phyloP scores from a whole-genome alignment of 2,888 invertebrate genomes.

The Scrobipalpa costella region DNA sequence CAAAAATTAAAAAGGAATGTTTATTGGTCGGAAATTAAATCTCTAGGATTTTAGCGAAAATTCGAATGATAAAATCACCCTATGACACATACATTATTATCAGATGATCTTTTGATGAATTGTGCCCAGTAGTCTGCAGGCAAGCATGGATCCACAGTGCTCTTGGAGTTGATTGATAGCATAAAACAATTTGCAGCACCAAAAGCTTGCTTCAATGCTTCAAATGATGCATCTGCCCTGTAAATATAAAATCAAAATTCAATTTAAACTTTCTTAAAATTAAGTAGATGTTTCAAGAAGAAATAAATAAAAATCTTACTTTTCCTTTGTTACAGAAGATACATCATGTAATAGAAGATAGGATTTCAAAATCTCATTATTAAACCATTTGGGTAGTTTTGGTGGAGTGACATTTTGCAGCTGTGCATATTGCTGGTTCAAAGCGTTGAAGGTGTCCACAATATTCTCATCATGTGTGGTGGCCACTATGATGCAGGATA shows the following conservation, averaged over 20 bases:
- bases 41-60: no score
- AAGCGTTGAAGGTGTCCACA: slow-evolving; percentile 88
- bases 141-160: slow-evolving; percentile 78
- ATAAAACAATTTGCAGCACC: slow-evolving; percentile 94
- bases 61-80: no score
- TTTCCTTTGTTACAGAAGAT: slow-evolving; percentile 85
- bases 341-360: slow-evolving; percentile 95
- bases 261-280: background rate
- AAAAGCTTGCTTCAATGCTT: slow-evolving; percentile 92
- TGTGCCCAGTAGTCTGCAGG: slow-evolving; percentile 92
- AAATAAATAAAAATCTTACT: slow-evolving; percentile 75
- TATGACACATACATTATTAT: slow-evolving; percentile 68
- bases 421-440: slow-evolving; percentile 90
- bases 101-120: slow-evolving; percentile 84
- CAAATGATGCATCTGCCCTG: slow-evolving; percentile 92
- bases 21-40: no score
- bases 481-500: slow-evolving; percentile 90
- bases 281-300: background rate
- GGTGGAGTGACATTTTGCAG: slow-evolving; percentile 88
- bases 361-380: slow-evolving; percentile 90
- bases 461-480: slow-evolving; percentile 88
- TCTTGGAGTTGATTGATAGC: slow-evolving; percentile 93
- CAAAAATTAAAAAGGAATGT: no score
- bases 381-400: slow-evolving; percentile 92
- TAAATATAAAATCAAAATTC: slow-evolving; percentile 41